phyloP scores from a whole-genome alignment of 2,888 invertebrate genomes.

The Meganola albula region DNA sequence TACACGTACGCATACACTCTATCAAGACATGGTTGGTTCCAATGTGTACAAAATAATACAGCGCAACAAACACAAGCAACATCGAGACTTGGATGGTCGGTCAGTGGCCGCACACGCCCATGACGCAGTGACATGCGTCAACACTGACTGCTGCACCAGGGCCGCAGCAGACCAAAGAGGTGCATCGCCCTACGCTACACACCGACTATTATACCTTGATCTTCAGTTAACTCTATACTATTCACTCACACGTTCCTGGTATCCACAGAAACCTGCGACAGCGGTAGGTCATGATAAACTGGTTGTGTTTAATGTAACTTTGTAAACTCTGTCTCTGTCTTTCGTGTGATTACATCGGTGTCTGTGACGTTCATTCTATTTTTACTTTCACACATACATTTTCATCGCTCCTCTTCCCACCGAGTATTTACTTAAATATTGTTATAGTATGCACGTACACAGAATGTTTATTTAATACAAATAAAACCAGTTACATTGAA shows the following conservation, averaged over 20 bases:
- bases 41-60: no score
- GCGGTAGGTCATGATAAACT: conserved; percentile 29
- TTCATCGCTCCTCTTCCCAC: conserved; percentile 13
- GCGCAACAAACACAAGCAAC: conserved; percentile 20
- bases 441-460: background rate
- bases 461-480: no score
- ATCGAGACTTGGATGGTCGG: conserved; percentile 7
- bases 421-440: background rate
- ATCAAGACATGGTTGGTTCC: no score
- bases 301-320: conserved; percentile 24
- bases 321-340: conserved; percentile 38
- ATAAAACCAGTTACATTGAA: no score
- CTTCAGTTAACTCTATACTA: conserved; percentile 17
- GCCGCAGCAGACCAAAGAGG: conserved; percentile 44
- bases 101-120: conserved; percentile 53
- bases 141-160: conserved; percentile 61
- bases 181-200: conserved; percentile 36
- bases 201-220: conserved; percentile 16
- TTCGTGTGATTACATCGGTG: conserved; percentile 23
- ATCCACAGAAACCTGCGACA: conserved; percentile 14
- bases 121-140: conserved; percentile 75
- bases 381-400: conserved; percentile 17
- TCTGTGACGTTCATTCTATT: conserved; percentile 15
- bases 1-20: no score
- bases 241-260: conserved; percentile 16